These are phyloP conservation scores for Suricata suricatta DNA, from an alignment of 2,113 vertebrate species.

Conservation along the genomic window DNA sequence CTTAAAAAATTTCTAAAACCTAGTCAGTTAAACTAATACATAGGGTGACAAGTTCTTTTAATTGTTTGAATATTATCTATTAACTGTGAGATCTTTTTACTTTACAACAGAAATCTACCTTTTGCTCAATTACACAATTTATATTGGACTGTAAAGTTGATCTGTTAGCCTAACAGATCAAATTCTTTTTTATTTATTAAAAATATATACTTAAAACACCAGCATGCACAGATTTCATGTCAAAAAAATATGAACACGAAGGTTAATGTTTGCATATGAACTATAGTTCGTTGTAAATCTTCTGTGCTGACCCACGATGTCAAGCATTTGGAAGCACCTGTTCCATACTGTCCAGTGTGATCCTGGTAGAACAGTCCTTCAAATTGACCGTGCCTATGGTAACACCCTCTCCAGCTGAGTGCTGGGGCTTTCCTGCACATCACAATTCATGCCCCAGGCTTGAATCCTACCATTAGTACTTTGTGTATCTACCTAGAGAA, in stretches of 20 bases:
- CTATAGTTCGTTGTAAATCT: not conserved
- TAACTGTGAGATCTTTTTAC: constrained; percentile 12
- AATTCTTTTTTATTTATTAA: constrained; percentile 40
- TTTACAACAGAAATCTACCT: not conserved
- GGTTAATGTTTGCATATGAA: not conserved
- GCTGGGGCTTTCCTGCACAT: not conserved
- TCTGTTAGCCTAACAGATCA: not conserved
- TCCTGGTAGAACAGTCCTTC: not conserved
- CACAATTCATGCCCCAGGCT: not conserved
- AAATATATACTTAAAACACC: not conserved
- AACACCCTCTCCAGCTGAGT: not conserved
- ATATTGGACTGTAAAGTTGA: not conserved
- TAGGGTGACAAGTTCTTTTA: not conserved
- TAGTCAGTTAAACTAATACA: not conserved
- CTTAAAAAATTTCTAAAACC: constrained; percentile 41
- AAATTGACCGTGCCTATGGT: not conserved
- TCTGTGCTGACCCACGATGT: not conserved
- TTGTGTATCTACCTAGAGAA: not conserved
- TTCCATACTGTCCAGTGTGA: not conserved
- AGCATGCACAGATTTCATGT: not conserved
- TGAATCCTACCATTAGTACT: not conserved
- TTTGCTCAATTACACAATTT: not conserved
- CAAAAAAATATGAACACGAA: not conserved
- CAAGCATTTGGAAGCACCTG: not conserved
- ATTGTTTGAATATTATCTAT: not conserved